Evolutionary conservation across 2,113 vertebrate genomes (phyloP).

Genomic region (Rhinogobius similis): DNA sequence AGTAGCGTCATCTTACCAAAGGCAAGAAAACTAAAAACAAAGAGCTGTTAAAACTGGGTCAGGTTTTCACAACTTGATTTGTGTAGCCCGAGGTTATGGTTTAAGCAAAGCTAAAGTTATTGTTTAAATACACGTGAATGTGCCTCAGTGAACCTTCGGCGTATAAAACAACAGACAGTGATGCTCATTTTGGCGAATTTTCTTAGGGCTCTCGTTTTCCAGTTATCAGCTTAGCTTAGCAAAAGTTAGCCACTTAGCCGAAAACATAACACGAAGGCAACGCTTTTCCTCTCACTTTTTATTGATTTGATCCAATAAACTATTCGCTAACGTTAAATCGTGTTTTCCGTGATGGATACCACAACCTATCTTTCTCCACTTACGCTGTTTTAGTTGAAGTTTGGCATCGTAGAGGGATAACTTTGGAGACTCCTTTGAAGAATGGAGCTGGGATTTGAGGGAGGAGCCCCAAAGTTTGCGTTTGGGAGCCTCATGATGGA

Average conservation of each 20-base stretch:
- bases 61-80: not conserved
- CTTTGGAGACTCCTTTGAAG: constrained; percentile 18
- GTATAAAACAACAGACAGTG: not conserved
- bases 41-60: not conserved
- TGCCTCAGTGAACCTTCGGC: not conserved
- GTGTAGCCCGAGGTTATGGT: not conserved
- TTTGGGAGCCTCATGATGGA: constrained; percentile 3
- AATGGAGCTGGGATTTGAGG: constrained; percentile 42
- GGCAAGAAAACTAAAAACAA: too few relatives aligned
- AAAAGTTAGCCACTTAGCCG: constrained; percentile 59
- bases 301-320: not conserved
- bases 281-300: not conserved
- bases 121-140: not conserved
- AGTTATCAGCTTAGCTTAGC: constrained; percentile 43
- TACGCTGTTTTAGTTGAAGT: constrained; percentile 44
- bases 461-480: constrained; percentile 44
- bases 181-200: not conserved
- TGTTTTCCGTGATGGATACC: not conserved
- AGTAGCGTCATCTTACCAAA: not conserved
- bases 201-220: constrained; percentile 1
- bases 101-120: not conserved
- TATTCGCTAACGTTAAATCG: not conserved
- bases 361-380: constrained; percentile 17
- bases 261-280: constrained; percentile 47
- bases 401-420: constrained; percentile 23